phyloP scores from a whole-genome alignment of 2,113 vertebrate genomes.

The Nesoenas mayeri region DNA sequence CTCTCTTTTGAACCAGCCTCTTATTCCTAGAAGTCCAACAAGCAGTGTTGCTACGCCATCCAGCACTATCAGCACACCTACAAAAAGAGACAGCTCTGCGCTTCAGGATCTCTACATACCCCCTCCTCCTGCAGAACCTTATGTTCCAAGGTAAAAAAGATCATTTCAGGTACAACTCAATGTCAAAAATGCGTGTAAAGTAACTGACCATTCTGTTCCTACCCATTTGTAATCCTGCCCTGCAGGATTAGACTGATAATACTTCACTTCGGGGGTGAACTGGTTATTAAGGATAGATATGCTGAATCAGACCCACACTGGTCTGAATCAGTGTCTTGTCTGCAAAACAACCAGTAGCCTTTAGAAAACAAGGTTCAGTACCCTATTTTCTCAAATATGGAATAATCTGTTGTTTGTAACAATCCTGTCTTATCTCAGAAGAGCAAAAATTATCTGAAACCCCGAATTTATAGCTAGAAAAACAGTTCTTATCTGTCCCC shows the following conservation, averaged over 20 bases:
- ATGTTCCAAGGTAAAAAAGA: constrained; percentile 88
- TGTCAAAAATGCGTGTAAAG: background rate
- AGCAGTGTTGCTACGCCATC: constrained; percentile 94
- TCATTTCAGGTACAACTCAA: background rate
- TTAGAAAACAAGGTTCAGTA: background rate
- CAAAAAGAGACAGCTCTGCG: constrained; percentile 94
- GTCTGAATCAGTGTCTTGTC: background rate
- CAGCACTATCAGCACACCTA: constrained; percentile 96
- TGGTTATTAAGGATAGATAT: background rate
- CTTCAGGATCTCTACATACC: constrained; percentile 97
- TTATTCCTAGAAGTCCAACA: constrained; percentile 95
- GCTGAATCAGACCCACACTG: background rate
- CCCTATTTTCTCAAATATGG: background rate
- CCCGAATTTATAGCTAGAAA: background rate
- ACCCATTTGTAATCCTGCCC: background rate
- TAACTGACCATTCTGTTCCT: background rate
- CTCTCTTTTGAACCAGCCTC: constrained; percentile 85
- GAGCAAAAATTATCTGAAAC: background rate
- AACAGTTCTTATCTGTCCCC: background rate
- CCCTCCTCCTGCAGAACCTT: constrained; percentile 93
- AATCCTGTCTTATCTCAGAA: background rate
- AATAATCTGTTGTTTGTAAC: background rate
- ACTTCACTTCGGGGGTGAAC: background rate
- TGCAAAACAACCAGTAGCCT: background rate
- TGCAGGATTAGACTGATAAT: background rate